A percentile compares a stretch with the other conserved stretches of the same genome.
Conservation (phyloP, 1,140 invertebrate species). For the Drosophila mojavensis region DNA sequence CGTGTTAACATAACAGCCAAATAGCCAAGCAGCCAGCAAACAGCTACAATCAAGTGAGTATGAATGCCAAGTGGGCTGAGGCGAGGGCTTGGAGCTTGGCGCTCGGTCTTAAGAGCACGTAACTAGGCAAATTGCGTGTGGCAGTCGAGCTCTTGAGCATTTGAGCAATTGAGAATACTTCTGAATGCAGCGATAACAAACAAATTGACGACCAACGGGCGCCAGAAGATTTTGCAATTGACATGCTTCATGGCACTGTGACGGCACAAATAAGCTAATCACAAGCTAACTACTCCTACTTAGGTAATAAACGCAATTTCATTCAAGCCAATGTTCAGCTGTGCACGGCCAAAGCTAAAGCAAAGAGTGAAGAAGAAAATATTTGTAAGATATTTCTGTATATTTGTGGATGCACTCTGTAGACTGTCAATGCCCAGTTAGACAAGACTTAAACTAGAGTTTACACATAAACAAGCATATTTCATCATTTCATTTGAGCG, state of each 20-base stretch:
- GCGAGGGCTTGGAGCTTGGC: constrained; percentile 28
- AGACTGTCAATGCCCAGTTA: no score
- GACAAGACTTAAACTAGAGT: no score
- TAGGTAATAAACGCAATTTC: neutral
- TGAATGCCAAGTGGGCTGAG: constrained; percentile 31
- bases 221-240: constrained; percentile 32
- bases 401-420: no score
- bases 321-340: neutral
- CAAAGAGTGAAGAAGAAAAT: no score
- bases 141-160: neutral
- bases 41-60: constrained; percentile 27
- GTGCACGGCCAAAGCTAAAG: neutral
- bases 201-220: neutral
- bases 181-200: constrained; percentile 24
- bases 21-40: neutral
- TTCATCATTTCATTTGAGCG: no score
- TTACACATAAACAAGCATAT: no score
- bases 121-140: neutral
- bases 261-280: constrained; percentile 43
- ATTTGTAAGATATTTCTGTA: no score
- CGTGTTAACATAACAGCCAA: constrained; percentile 58
- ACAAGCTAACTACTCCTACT: constrained; percentile 22
- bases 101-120: constrained; percentile 15
- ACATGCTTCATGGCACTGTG: constrained; percentile 61
- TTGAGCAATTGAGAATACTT: constrained; percentile 55